These are phyloP conservation scores for Orthonychiurus folsomi DNA, from an alignment of 2,888 invertebrate genomes.

Conservation along the genomic window DNA sequence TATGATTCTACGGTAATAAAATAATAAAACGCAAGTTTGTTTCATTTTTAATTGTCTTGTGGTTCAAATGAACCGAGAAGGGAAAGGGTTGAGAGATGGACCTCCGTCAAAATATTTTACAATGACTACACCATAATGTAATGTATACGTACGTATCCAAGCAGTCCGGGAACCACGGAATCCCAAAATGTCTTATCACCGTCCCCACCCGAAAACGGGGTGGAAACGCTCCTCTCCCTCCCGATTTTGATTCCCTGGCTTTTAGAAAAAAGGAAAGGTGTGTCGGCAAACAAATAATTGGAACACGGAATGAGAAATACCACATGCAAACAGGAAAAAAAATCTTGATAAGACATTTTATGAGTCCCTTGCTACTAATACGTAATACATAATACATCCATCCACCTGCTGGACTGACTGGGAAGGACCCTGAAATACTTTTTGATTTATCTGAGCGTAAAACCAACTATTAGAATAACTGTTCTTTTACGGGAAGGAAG, in stretches of 20 bases:
- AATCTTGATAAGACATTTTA: constrained; percentile 35
- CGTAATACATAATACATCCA: no score
- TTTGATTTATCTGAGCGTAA: background rate
- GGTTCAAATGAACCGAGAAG: background rate
- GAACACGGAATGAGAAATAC: constrained; percentile 34
- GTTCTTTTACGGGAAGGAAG: background rate
- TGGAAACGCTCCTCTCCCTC: no score
- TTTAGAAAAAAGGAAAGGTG: constrained; percentile 17
- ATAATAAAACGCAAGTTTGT: background rate
- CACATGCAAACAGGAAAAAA: constrained; percentile 31
- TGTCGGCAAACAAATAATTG: constrained; percentile 35
- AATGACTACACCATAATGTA: background rate
- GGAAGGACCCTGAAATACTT: background rate
- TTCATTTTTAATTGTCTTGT: background rate
- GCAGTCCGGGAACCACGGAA: no score
- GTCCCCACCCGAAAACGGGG: no score
- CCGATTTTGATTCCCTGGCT: no score
- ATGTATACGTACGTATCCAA: no score
- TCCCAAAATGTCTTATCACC: no score
- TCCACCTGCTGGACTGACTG: background rate
- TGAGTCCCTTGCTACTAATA: constrained; percentile 21
- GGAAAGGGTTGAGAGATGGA: background rate
- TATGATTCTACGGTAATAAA: background rate
- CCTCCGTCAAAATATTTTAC: background rate
- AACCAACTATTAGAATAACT: background rate